Evolutionary conservation across 2,113 vertebrate species (phyloP).

Genomic region (Neotragus moschatus): DNA sequence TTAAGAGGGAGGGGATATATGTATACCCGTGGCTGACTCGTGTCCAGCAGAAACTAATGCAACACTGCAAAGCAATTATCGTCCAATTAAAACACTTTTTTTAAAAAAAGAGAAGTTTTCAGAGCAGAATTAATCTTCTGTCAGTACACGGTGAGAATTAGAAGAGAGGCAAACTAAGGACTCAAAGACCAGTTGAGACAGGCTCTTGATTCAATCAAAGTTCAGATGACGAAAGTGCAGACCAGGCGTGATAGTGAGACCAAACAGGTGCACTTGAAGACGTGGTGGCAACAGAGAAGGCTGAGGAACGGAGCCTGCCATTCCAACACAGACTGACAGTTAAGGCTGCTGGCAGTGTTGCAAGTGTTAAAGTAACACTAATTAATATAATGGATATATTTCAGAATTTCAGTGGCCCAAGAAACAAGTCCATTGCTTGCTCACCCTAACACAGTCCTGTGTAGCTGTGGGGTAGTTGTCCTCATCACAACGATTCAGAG

Average conservation of each 20-base stretch:
- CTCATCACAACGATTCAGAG: neutral
- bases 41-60: neutral
- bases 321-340: neutral
- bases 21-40: neutral
- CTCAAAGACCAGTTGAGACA: neutral
- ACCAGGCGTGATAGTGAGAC: neutral
- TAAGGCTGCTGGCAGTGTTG: neutral
- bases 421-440: neutral
- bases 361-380: neutral
- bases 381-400: neutral
- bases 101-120: neutral
- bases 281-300: neutral
- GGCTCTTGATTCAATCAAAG: neutral
- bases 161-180: neutral
- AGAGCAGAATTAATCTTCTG: neutral
- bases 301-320: neutral
- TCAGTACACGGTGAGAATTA: neutral
- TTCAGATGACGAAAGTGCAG: neutral
- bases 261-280: neutral
- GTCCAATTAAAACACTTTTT: neutral
- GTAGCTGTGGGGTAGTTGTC: fast-evolving
- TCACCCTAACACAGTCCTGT: neutral
- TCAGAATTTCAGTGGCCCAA: neutral
- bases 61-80: neutral
- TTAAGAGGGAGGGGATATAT: neutral